Conservation (phyloP, 2,888 invertebrate genomes). For the Melieria omissa region DNA sequence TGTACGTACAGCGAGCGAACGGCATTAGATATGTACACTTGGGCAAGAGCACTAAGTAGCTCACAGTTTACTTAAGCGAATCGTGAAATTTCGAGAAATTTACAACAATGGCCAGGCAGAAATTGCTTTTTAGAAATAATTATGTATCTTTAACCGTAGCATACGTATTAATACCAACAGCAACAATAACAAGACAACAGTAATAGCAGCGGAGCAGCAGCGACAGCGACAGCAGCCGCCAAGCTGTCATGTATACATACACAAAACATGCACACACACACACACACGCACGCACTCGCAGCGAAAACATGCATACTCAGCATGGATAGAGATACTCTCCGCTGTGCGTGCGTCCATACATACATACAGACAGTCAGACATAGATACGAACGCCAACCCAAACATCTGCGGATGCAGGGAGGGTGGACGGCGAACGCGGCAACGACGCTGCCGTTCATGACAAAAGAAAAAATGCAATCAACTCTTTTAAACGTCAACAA, state of each 20-base stretch:
- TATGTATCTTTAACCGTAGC: slow-evolving; percentile 57
- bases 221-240: slow-evolving; percentile 31
- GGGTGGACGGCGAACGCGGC: background rate
- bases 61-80: slow-evolving; percentile 40
- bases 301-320: too few relatives aligned
- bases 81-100: slow-evolving; percentile 60
- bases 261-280: background rate
- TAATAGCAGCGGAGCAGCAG: slow-evolving; percentile 40
- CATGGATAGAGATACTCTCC: too few relatives aligned
- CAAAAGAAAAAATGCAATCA: slow-evolving; percentile 49
- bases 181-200: slow-evolving; percentile 38
- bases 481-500: slow-evolving; percentile 43
- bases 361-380: background rate
- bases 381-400: background rate
- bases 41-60: slow-evolving; percentile 20
- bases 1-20: background rate
- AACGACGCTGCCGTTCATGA: slow-evolving; percentile 34
- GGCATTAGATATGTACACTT: slow-evolving; percentile 14
- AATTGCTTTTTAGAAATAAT: slow-evolving; percentile 64
- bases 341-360: too few relatives aligned
- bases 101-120: slow-evolving; percentile 63
- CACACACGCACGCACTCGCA: slow-evolving; percentile 3
- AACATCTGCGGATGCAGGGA: background rate
- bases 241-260: background rate
- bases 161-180: slow-evolving; percentile 32